A percentile compares a stretch with the other conserved stretches of the same genome.
These are phyloP conservation scores for Agriotes lineatus DNA, from an alignment of 2,888 invertebrate species.

Conservation along the genomic window DNA sequence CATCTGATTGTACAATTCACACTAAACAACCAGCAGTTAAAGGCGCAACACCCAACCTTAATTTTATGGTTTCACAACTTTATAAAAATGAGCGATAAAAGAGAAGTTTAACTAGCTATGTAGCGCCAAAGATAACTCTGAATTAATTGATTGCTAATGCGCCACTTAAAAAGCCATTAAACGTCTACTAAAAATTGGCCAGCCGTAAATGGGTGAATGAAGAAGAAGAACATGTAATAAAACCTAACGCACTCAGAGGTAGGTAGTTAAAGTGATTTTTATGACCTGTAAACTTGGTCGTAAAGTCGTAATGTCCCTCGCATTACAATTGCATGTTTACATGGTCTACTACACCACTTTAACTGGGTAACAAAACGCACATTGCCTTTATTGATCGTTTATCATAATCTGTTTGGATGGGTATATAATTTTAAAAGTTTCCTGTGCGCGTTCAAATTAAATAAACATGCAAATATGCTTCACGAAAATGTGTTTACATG, in stretches of 20 bases:
- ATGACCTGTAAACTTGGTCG: slow-evolving; percentile 67
- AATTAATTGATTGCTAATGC: slow-evolving; percentile 46
- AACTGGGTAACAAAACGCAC: slow-evolving; percentile 61
- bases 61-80: slow-evolving; percentile 3
- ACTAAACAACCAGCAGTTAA: not conserved
- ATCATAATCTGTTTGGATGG: slow-evolving; percentile 13
- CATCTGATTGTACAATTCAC: too few species aligned
- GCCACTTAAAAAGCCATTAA: slow-evolving; percentile 64
- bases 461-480: not conserved
- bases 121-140: slow-evolving; percentile 31
- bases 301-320: slow-evolving; percentile 67
- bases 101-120: slow-evolving; percentile 18
- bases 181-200: slow-evolving; percentile 59
- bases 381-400: slow-evolving; percentile 52
- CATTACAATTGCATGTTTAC: slow-evolving; percentile 66
- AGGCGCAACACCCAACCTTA: not conserved
- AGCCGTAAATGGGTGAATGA: slow-evolving; percentile 62
- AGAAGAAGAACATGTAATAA: slow-evolving; percentile 64
- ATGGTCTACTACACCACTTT: slow-evolving; percentile 60
- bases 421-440: slow-evolving; percentile 4
- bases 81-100: slow-evolving; percentile 11
- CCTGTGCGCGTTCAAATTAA: not conserved
- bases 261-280: slow-evolving; percentile 68
- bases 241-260: slow-evolving; percentile 64
- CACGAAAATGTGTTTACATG: too few species aligned